Percentiles rank a stretch among this genome's conserved stretches.
Evolutionary conservation across 2,113 vertebrate genomes (phyloP).

Genomic region (Corydoras maculifer): DNA sequence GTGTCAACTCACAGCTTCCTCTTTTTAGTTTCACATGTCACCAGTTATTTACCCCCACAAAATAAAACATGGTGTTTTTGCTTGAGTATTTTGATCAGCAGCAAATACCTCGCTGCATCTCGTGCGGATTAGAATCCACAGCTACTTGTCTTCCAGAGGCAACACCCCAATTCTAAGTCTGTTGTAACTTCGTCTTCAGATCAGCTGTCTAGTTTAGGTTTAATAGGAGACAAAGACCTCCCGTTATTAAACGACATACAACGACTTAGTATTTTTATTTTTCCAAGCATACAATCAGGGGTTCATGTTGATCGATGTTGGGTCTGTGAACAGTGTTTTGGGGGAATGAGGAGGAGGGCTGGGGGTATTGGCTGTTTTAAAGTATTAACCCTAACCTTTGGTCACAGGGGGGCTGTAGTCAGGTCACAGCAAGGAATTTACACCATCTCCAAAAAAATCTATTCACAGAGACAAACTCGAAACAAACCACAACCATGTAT

Average conservation of each 20-base stretch:
- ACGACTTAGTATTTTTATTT: neutral
- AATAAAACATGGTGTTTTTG: too few species aligned
- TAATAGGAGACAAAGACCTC: too few species aligned
- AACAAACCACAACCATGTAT: too few species aligned
- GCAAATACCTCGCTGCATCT: too few species aligned
- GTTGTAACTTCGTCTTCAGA: neutral
- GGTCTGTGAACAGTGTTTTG: constrained; percentile 10
- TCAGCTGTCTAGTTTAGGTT: too few species aligned
- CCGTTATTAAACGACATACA: neutral
- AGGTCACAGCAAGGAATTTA: constrained; percentile 23
- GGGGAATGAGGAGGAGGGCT: constrained; percentile 30
- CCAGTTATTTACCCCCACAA: too few species aligned
- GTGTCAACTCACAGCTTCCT: too few species aligned
- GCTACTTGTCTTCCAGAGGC: neutral
- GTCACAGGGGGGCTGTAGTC: constrained; percentile 25
- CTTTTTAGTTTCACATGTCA: too few species aligned
- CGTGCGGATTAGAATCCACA: too few species aligned
- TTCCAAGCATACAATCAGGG: neutral
- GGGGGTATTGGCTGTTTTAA: constrained; percentile 9
- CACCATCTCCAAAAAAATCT: neutral
- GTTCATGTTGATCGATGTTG: neutral
- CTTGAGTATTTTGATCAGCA: too few species aligned
- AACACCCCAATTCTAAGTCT: constrained; percentile 3
- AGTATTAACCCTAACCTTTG: constrained; percentile 18
- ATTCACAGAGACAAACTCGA: too few species aligned